These are phyloP conservation scores for Oncorhynchus kisutch DNA, from an alignment of 2,113 vertebrate genomes.

Conservation along the genomic window DNA sequence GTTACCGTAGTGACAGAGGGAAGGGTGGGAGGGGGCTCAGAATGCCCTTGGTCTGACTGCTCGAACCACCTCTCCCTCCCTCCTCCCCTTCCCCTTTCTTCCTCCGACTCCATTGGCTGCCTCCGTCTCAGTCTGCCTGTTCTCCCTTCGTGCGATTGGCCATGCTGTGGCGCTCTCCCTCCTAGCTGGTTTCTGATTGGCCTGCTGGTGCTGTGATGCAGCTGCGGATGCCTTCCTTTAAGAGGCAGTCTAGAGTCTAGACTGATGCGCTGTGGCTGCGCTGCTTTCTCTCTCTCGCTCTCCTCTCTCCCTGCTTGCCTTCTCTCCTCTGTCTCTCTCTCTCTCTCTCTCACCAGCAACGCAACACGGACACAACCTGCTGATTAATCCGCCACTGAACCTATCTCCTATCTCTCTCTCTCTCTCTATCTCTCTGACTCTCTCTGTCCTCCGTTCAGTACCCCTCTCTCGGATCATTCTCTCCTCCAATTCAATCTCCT, in stretches of 20 bases:
- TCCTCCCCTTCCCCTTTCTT: slow-evolving; percentile 1
- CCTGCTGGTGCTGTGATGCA: slow-evolving; percentile 36
- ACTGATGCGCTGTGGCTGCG: slow-evolving; percentile 24
- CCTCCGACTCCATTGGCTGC: slow-evolving; percentile 49
- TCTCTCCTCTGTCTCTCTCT: no score
- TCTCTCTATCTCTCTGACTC: neutral
- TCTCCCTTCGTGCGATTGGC: slow-evolving; percentile 33
- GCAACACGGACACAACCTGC: slow-evolving; percentile 66
- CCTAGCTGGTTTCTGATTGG: slow-evolving; percentile 51
- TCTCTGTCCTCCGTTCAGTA: no score
- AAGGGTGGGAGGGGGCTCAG: neutral
- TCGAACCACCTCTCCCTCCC: slow-evolving; percentile 9
- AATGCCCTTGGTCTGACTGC: slow-evolving; percentile 68
- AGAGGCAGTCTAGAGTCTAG: slow-evolving; percentile 63
- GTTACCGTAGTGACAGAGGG: neutral
- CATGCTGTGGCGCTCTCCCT: slow-evolving; percentile 29
- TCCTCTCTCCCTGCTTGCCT: no score
- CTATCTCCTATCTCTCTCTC: no score
- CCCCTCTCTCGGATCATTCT: neutral
- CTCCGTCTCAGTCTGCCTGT: slow-evolving; percentile 21
- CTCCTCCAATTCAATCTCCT: slow-evolving; percentile 18
- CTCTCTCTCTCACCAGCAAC: no score
- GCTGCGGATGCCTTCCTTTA: slow-evolving; percentile 57
- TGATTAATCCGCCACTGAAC: slow-evolving; percentile 35
- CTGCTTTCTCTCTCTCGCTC: neutral